Conservation (phyloP, 2,113 vertebrate genomes). For the Gopherus evgoodei region DNA sequence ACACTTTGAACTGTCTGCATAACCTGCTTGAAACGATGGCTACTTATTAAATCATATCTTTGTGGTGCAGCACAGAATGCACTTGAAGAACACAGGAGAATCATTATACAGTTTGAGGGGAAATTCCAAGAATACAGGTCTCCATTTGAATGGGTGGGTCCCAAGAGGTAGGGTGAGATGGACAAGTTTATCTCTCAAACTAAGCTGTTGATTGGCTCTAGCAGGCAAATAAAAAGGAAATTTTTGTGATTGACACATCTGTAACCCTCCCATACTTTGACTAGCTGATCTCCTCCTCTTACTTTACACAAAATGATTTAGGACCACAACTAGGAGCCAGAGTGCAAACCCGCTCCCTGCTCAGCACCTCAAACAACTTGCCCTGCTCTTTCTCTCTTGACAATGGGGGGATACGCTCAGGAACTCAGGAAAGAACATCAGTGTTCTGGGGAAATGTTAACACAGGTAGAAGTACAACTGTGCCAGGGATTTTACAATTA, state of each 20-base stretch:
- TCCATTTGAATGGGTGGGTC: not conserved
- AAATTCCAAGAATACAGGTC: not conserved
- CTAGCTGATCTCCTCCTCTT: not conserved
- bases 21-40: conserved; percentile 54
- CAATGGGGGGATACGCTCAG: not conserved
- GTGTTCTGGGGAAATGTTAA: not conserved
- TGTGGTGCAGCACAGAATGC: not conserved
- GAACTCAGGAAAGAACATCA: accelerated
- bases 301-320: not conserved
- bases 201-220: not conserved
- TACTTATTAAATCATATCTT: not conserved
- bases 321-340: accelerated
- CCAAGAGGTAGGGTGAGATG: not conserved
- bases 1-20: conserved; percentile 6
- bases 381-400: not conserved
- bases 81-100: not conserved
- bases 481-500: not conserved
- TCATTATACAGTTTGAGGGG: not conserved
- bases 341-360: not conserved
- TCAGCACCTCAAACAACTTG: not conserved
- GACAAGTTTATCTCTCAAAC: accelerated
- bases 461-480: accelerated
- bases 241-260: not conserved
- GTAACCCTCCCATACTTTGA: not conserved
- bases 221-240: not conserved